Base-by-base conservation (phyloP, 53 echinoderm and acorn worm genomes). In the Crossaster papposus region DNA sequence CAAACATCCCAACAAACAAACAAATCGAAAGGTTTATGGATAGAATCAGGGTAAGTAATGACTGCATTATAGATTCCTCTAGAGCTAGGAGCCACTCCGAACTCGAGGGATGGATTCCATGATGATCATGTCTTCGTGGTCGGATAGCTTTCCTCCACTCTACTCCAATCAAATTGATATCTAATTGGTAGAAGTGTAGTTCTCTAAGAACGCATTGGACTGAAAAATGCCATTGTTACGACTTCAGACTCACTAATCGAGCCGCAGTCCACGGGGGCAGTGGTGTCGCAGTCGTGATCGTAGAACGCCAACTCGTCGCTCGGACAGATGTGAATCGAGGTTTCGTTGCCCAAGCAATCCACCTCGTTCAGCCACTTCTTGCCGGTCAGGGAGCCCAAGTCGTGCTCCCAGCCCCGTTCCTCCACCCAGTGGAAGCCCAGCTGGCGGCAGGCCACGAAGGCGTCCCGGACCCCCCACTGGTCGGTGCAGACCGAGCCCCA, bases 401-500 rank as follows among this genome's bases (percentile, higher is more conserved):
- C 28, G 33, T 74, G 34, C 20, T 74, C 75, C 75, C 75, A 74
- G 23, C 75, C 75, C 4, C 35, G 33, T 2, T 74, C 36, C 36
- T 74, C 75, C 17, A 74, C 75, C 75, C 75, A 74, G 75, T 74
- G 33, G 35, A 74, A 74, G 4, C 75, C 36, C 14, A 74, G 35
- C 36, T 74, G 75, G 36, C 75, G 75, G 36, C 75, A 74, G 20
- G 75, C 75, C 15, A 74, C 75, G 35, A 74, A 74, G 33, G 75
- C 75, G 14, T 74, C 75, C 22, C 31, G 10, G 34, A 74, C 75
- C 10, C 31, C 75, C 75, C 75, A 74, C 36, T 34, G 30, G 28
- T 74, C 75, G 10, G 2, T 74, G 28, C 75, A 74, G 8, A 74
- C 31, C 1, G 75, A 74, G 17, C 75, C 75, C 75, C 75, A 74